phyloP scores from a whole-genome alignment of 1,140 invertebrate genomes.

The Mactra quadrangularis region DNA sequence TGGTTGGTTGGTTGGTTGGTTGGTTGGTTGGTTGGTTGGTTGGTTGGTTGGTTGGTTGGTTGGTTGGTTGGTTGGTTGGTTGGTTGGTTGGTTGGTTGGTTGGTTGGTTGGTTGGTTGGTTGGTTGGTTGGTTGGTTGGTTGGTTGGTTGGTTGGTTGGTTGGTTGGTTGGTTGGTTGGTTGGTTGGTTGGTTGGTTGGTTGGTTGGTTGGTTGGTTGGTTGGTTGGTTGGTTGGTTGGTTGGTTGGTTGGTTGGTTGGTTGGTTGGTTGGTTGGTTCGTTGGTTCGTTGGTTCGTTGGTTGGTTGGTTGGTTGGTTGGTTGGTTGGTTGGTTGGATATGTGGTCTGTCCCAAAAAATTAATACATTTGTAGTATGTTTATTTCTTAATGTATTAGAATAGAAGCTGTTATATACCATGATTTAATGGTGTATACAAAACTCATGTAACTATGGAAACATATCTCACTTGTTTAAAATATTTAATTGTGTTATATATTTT shows the following conservation, averaged over 20 bases:
- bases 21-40: conserved; percentile 21
- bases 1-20: conserved; percentile 21
- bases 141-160: conserved; percentile 21
- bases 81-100: conserved; percentile 11
- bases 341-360: too few species aligned
- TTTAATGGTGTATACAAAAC: too few species aligned
- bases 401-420: too few species aligned
- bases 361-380: too few species aligned
- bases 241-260: conserved; percentile 12
- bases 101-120: not conserved
- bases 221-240: conserved; percentile 21
- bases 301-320: too few species aligned
- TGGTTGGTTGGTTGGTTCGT: conserved; percentile 14
- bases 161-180: conserved; percentile 21
- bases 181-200: conserved; percentile 21
- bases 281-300: too few species aligned
- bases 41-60: conserved; percentile 21
- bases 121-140: conserved; percentile 21
- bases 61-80: conserved; percentile 21
- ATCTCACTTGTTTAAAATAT: too few species aligned
- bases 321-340: too few species aligned
- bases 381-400: too few species aligned
- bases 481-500: too few species aligned
- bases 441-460: too few species aligned
- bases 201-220: conserved; percentile 21